Evolutionary conservation across 2,888 invertebrate species (phyloP), one percentile per base, ranked within the genome.

Genomic region (Pandemis corylana): DNA sequence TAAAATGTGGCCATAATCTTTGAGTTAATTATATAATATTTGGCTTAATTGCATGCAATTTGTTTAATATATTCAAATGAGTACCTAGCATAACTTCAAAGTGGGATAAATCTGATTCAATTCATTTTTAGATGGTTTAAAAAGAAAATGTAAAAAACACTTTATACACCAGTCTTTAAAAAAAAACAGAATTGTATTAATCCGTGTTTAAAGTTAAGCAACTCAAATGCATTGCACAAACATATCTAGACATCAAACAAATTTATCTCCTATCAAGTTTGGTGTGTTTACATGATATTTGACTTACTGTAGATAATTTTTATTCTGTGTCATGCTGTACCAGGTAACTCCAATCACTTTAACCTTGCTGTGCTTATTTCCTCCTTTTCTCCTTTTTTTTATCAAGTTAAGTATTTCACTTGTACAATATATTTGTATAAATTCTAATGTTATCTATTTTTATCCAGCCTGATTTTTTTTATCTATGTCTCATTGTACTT

Each of bases 1-100:
- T 12, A 28, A 64, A 51, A 42, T 53, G 70, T 71, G 65, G 71
- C 71, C 71, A 71, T 71, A 71, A 65, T 36, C 15, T 15, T 46
- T 44, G 53, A 15, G 41, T n/a, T 36, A 20, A 10, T 49, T n/a
- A 7, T 56, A 9, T 65, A 36, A 44, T 15, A 36, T 65, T 64
- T n/a, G 5, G 44, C 13, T 41, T 62, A 3, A 12, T 36, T 36
- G 28, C 28, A 36, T 36, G 28, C 28, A 36, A 36, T 36, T 36
- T 36, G 28, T 36, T 36, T 36, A 36, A 36, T 36, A 36, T 36
- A 36, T 36, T 36, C 2, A 36, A 36, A 36, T 36, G 28, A 2
- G 28, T 36, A 36, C 28, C 28, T 36, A 36, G 28, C 28, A 2
- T 36, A 36, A 36, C 28, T 36, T 36, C 28, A 36, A 36, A 36